Percentiles rank a stretch among this genome's conserved stretches.
These are phyloP conservation scores for Cisticola juncidis DNA, from an alignment of 2,113 vertebrate genomes.

Conservation along the genomic window DNA sequence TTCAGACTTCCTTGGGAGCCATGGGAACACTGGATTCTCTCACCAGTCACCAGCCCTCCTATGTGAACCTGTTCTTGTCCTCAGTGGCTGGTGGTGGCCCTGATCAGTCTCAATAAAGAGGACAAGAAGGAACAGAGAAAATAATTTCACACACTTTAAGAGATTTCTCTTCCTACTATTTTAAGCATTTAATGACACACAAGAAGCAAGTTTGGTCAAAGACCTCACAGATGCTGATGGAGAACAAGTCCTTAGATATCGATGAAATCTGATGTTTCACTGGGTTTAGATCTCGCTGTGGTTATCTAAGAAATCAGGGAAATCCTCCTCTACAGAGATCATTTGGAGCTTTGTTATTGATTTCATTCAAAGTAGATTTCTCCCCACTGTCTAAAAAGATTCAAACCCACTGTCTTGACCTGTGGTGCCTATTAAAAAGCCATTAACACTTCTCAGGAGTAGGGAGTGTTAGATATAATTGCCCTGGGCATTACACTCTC, in stretches of 20 bases:
- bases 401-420: constrained; percentile 7
- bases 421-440: constrained; percentile 38
- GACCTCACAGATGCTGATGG: not conserved
- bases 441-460: constrained; percentile 30
- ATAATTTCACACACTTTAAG: not conserved
- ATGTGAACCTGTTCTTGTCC: not conserved
- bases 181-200: not conserved
- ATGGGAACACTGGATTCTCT: not conserved
- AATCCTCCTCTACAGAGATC: not conserved
- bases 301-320: not conserved
- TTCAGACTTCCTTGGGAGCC: not conserved
- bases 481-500: constrained; percentile 14
- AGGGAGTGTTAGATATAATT: not conserved
- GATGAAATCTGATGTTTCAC: not conserved
- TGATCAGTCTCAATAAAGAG: not conserved
- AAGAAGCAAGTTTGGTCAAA: not conserved
- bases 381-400: not conserved
- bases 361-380: not conserved
- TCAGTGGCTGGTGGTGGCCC: not conserved
- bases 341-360: not conserved
- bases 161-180: not conserved
- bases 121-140: not conserved
- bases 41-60: not conserved
- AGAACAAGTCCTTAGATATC: not conserved
- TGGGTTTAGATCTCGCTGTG: not conserved